Evolutionary conservation across 2,113 vertebrate species (phyloP).

Genomic region (Scopus umbretta): DNA sequence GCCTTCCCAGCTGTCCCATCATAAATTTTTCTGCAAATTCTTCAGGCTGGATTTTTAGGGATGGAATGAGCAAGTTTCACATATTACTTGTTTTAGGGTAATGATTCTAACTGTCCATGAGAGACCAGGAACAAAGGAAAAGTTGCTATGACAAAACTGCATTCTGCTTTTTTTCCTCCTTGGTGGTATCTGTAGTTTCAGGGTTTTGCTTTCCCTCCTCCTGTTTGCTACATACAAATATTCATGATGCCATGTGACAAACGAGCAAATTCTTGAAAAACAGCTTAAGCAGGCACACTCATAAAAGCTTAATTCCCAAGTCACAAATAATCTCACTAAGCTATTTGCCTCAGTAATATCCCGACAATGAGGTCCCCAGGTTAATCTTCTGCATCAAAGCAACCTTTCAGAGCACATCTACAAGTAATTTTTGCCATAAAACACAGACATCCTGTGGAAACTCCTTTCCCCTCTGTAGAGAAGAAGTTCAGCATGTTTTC

Average conservation of each 20-base stretch:
- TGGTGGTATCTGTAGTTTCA: not conserved
- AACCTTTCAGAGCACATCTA: conserved; percentile 18
- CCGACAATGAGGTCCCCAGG: conserved; percentile 44
- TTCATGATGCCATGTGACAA: not conserved
- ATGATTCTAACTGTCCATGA: not conserved
- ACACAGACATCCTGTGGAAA: conserved; percentile 48
- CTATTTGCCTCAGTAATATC: conserved; percentile 32
- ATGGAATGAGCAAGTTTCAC: not conserved
- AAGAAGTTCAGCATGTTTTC: conserved; percentile 22
- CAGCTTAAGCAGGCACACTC: conserved; percentile 10
- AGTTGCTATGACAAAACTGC: not conserved
- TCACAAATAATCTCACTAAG: conserved; percentile 57
- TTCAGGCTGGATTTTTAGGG: not conserved
- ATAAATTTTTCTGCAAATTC: not conserved
- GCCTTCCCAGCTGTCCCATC: not conserved
- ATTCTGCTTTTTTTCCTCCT: not conserved
- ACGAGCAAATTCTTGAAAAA: conserved; percentile 17
- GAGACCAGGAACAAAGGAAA: not conserved
- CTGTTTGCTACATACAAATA: not conserved
- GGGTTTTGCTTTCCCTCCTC: not conserved
- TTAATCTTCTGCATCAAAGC: conserved; percentile 51
- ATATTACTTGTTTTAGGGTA: not conserved
- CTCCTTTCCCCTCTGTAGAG: conserved; percentile 25
- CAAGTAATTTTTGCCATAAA: conserved; percentile 11
- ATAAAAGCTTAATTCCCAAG: conserved; percentile 60